These are phyloP conservation scores for Thalpophila matura DNA, from an alignment of 2,888 invertebrate species.

Conservation along the genomic window DNA sequence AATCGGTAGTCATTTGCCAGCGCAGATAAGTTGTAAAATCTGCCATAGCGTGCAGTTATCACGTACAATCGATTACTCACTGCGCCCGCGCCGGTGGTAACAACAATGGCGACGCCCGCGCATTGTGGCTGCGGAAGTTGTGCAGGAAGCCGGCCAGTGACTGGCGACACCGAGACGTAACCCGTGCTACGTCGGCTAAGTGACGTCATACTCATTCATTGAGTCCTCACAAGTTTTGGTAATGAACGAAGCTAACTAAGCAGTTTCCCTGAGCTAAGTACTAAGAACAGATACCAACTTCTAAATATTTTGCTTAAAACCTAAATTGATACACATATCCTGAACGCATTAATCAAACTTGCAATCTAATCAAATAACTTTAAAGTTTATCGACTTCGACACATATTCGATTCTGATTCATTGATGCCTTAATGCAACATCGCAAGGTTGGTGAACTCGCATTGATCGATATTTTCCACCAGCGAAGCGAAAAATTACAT, in stretches of 20 bases:
- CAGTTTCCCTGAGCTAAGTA: not conserved
- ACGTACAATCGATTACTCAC: conserved; percentile 54
- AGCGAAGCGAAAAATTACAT: conserved; percentile 50
- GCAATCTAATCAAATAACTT: conserved; percentile 8
- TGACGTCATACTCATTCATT: conserved; percentile 58
- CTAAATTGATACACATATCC: not conserved
- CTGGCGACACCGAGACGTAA: conserved; percentile 68
- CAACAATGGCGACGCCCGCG: conserved; percentile 66
- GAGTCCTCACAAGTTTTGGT: not conserved
- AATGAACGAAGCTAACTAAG: not conserved
- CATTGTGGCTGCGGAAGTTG: conserved; percentile 77
- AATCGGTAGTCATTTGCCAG: conserved; percentile 9
- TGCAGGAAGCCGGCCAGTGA: conserved; percentile 76
- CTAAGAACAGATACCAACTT: too few species aligned
- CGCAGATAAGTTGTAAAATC: conserved; percentile 41
- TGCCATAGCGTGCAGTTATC: conserved; percentile 39
- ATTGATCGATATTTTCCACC: conserved; percentile 45
- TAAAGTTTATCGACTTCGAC: conserved; percentile 3
- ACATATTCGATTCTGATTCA: conserved; percentile 17
- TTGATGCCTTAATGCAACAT: conserved; percentile 9
- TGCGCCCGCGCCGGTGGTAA: conserved; percentile 35
- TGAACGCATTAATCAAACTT: not conserved
- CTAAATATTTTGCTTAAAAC: not conserved
- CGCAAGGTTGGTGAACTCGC: conserved; percentile 44
- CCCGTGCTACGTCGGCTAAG: conserved; percentile 27